phyloP scores from a whole-genome alignment of 2,888 invertebrate genomes.

The Minunthozetes semirufus region DNA sequence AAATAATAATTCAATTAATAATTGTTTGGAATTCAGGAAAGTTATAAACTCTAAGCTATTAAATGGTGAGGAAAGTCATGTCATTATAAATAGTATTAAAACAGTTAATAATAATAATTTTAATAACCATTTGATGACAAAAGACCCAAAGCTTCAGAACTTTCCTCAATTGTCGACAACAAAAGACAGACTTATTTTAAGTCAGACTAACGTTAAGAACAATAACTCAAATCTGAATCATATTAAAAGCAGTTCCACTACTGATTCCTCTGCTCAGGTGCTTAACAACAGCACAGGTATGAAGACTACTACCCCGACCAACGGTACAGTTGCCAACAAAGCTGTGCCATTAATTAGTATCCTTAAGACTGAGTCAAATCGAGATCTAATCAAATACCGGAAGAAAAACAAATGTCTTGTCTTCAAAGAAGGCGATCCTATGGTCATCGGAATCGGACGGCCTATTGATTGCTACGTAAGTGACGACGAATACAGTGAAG shows the following conservation, averaged over 20 bases:
- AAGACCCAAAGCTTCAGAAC: background rate
- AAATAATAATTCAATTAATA: background rate
- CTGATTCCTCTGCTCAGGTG: background rate
- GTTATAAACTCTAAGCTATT: background rate
- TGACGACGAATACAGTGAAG: background rate
- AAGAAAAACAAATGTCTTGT: background rate
- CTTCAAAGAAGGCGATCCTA: constrained; percentile 26
- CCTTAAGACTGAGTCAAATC: background rate
- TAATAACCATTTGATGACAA: background rate
- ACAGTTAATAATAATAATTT: background rate
- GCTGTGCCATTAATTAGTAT: background rate
- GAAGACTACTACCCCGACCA: background rate
- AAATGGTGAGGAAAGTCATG: background rate
- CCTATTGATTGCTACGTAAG: background rate
- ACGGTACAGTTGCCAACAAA: background rate
- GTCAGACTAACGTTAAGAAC: too few species aligned
- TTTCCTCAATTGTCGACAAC: too few species aligned
- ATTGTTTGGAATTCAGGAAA: background rate
- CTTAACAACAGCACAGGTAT: background rate
- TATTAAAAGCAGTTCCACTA: too few species aligned
- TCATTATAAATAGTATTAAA: background rate
- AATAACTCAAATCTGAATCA: too few species aligned
- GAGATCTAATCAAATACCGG: constrained; percentile 2
- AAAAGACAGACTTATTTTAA: too few species aligned
- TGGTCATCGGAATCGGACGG: constrained; percentile 27